phyloP scores from a whole-genome alignment of 2,113 vertebrate genomes.

The Rhinolophus ferrumequinum region DNA sequence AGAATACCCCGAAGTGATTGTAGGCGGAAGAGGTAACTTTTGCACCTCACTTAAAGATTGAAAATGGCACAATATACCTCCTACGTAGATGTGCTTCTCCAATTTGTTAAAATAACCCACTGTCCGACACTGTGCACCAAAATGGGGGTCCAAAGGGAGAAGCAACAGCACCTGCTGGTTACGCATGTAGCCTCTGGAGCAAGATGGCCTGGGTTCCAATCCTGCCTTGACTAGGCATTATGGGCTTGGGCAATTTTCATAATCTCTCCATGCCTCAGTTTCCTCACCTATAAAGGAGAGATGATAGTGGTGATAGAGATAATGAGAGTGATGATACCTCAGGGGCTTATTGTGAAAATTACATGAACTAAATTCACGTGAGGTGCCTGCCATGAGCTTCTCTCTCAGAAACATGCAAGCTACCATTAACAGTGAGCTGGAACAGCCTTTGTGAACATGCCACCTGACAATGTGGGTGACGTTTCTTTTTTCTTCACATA shows the following conservation, averaged over 20 bases:
- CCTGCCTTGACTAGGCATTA: not conserved
- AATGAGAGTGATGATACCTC: too few relatives aligned
- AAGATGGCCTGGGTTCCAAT: not conserved
- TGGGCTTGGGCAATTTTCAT: not conserved
- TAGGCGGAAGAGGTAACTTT: not conserved
- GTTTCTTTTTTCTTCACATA: not conserved
- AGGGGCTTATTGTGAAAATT: not conserved
- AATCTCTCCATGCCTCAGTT: not conserved
- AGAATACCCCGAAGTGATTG: not conserved
- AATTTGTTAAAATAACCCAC: not conserved
- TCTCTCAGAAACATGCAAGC: not conserved
- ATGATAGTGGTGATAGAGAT: not conserved
- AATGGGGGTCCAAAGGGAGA: not conserved
- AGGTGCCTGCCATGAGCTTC: not conserved
- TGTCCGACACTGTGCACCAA: not conserved
- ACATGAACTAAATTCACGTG: not conserved
- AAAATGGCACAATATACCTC: not conserved
- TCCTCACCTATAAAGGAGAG: not conserved
- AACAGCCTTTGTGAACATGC: not conserved
- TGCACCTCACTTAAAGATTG: not conserved
- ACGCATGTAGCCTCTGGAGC: not conserved
- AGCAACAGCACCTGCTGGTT: fast-evolving
- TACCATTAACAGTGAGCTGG: not conserved
- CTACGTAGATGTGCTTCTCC: not conserved
- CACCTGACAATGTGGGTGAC: not conserved